A percentile compares a stretch with the other conserved stretches of the same genome.
phyloP scores from a whole-genome alignment of 2,888 invertebrate species.

The Eubasilissa splendida region DNA sequence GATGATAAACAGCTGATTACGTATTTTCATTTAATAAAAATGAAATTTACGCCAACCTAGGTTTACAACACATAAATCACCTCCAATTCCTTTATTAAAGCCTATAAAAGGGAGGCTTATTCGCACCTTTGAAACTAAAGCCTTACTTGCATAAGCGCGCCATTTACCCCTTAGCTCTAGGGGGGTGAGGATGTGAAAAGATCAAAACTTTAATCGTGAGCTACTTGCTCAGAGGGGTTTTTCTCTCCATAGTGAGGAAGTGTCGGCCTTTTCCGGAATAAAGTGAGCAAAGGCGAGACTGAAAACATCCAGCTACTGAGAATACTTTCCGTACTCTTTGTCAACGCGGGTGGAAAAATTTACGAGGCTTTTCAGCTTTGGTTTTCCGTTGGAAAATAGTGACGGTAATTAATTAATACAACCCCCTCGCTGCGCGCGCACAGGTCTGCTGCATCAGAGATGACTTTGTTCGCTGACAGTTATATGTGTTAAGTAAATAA shows the following conservation, averaged over 20 bases:
- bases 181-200: conserved; percentile 47
- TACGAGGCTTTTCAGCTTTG: conserved; percentile 41
- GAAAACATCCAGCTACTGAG: conserved; percentile 38
- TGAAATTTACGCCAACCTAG: too few species aligned
- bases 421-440: conserved; percentile 1
- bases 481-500: too few species aligned
- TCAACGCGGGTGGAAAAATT: conserved; percentile 49
- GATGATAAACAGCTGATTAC: too few species aligned
- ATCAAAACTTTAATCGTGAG: conserved; percentile 48
- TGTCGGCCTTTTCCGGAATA: conserved; percentile 53
- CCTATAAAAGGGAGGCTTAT: neutral
- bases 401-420: conserved; percentile 54
- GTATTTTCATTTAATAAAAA: too few species aligned
- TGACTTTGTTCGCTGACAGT: too few species aligned
- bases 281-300: conserved; percentile 48
- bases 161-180: conserved; percentile 32
- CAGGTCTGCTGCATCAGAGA: too few species aligned
- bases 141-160: conserved; percentile 36
- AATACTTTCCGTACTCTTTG: conserved; percentile 44
- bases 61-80: neutral
- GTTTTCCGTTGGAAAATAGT: conserved; percentile 44
- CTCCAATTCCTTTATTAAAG: neutral
- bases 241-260: conserved; percentile 51
- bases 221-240: conserved; percentile 46
- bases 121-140: conserved; percentile 17